phyloP scores from a whole-genome alignment of 2,888 invertebrate species.

The Pelosia muscerda region DNA sequence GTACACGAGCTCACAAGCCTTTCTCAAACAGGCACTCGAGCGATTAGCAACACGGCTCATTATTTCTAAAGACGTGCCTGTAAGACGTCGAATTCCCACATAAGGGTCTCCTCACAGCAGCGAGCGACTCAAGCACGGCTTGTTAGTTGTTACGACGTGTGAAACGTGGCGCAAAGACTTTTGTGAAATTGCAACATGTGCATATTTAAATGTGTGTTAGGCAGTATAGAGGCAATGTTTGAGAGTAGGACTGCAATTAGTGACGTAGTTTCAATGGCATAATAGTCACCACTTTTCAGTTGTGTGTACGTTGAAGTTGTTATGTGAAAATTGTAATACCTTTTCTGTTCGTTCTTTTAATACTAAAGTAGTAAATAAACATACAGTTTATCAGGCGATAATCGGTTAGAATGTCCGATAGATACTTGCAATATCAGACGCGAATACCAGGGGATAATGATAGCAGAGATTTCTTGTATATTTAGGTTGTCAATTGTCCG shows the following conservation, averaged over 20 bases:
- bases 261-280: not conserved
- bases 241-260: conserved; percentile 5
- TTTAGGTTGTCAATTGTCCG: too few species aligned
- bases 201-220: not conserved
- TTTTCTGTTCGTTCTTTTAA: not conserved
- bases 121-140: conserved; percentile 51
- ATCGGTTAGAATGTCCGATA: too few species aligned
- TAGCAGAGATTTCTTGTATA: too few species aligned
- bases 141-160: conserved; percentile 54
- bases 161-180: conserved; percentile 17
- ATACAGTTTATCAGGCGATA: too few species aligned
- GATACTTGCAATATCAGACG: too few species aligned
- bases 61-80: conserved; percentile 41
- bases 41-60: conserved; percentile 47
- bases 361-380: too few species aligned
- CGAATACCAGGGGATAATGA: too few species aligned
- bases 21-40: conserved; percentile 32
- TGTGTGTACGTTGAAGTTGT: not conserved
- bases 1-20: conserved; percentile 19
- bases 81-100: conserved; percentile 58
- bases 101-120: conserved; percentile 54
- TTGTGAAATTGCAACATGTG: not conserved
- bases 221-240: not conserved
- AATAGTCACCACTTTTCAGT: not conserved
- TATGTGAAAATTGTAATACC: not conserved